phyloP scores from a whole-genome alignment of 2,888 invertebrate species.

The Eupithecia pulchellata region DNA sequence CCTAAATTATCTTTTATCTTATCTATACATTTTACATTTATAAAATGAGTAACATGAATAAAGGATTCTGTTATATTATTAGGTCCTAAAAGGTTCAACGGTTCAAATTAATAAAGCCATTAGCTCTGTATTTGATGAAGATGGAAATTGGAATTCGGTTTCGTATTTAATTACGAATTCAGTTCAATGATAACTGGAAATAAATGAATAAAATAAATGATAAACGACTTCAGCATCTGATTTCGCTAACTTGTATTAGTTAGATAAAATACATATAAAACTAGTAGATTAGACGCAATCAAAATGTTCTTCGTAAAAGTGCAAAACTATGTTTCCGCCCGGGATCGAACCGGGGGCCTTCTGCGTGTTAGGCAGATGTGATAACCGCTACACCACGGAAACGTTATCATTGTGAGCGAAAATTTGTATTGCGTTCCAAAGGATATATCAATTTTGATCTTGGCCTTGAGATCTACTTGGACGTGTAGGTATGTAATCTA shows the following conservation, averaged over 20 bases:
- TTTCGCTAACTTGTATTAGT: too few species aligned
- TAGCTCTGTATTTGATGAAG: conserved; percentile 20
- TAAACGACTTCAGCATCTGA: too few species aligned
- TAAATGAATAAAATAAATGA: too few species aligned
- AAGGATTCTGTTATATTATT: not conserved
- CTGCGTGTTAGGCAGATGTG: conserved; percentile 97
- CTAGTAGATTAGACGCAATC: too few species aligned
- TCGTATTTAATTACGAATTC: conserved; percentile 25
- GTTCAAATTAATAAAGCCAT: conserved; percentile 13
- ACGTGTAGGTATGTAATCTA: not conserved
- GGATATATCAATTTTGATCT: not conserved
- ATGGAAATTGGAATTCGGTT: conserved; percentile 17
- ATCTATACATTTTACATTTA: not conserved
- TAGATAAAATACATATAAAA: not conserved
- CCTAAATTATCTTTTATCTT: not conserved
- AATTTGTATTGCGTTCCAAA: not conserved
- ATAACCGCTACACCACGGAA: conserved; percentile 95
- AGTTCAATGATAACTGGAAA: conserved; percentile 13
- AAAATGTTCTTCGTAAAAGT: too few species aligned
- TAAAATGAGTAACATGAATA: not conserved
- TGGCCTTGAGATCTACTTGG: not conserved
- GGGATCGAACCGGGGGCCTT: conserved; percentile 96
- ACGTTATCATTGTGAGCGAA: not conserved
- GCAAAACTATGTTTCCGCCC: conserved; percentile 89
- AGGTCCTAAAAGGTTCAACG: conserved; percentile 14